These are phyloP conservation scores for Syngnathus floridae DNA, from an alignment of 2,113 vertebrate genomes.

Conservation along the genomic window DNA sequence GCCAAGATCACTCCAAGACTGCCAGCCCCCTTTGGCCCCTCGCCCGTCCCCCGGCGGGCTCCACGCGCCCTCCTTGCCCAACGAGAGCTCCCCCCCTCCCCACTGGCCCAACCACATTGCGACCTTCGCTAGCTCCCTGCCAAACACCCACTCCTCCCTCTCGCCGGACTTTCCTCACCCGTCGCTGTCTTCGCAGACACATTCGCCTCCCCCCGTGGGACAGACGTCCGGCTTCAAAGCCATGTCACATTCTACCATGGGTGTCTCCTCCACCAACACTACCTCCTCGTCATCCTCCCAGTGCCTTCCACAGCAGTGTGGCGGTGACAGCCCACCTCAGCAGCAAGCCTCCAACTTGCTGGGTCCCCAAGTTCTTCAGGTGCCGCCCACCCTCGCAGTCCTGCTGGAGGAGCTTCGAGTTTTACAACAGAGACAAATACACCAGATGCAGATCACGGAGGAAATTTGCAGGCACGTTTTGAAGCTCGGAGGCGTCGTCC, in stretches of 20 bases:
- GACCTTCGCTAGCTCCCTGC: constrained; percentile 68
- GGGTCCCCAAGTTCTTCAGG: constrained; percentile 56
- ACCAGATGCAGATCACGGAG: constrained; percentile 93
- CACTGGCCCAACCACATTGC: constrained; percentile 71
- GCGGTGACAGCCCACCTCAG: constrained; percentile 61
- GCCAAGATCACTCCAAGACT: constrained; percentile 66
- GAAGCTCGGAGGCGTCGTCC: constrained; percentile 73
- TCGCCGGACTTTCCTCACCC: constrained; percentile 76
- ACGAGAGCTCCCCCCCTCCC: constrained; percentile 72
- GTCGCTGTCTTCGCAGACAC: constrained; percentile 70
- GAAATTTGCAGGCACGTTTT: constrained; percentile 88
- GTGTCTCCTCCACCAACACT: constrained; percentile 71
- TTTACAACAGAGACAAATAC: constrained; percentile 86
- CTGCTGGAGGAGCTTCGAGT: constrained; percentile 85
- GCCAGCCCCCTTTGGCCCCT: constrained; percentile 73
- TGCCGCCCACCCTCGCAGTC: constrained; percentile 72
- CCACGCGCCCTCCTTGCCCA: constrained; percentile 73
- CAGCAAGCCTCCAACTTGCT: constrained; percentile 63
- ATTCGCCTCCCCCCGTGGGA: constrained; percentile 63
- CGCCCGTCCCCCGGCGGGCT: constrained; percentile 73
- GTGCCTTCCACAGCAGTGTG: constrained; percentile 51
- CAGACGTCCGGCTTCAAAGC: constrained; percentile 54
- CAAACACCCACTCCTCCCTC: constrained; percentile 73
- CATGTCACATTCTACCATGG: constrained; percentile 68
- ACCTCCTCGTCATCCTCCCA: constrained; percentile 64